Conservation (phyloP, 2,797 vertebrate genomes). For the Acipenser transmontanus region DNA sequence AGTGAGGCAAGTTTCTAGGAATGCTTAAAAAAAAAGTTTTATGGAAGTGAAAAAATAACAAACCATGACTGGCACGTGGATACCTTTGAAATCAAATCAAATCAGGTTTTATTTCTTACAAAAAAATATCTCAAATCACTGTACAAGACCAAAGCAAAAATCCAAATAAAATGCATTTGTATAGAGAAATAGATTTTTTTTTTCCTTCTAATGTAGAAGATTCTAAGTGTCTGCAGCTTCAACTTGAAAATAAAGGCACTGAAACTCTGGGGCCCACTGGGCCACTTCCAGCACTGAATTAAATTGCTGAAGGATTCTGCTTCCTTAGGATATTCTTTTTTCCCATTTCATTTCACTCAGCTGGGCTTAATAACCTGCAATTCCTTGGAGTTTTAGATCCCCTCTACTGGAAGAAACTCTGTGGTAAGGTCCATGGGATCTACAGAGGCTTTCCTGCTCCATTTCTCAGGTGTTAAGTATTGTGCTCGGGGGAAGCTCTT, state of each 20-base stretch:
- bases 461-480: not conserved
- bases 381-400: not conserved
- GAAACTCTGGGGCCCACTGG: not conserved
- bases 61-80: no score
- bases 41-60: no score
- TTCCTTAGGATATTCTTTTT: not conserved
- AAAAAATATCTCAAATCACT: no score
- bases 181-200: no score
- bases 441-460: not conserved
- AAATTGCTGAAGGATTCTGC: no score
- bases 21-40: no score
- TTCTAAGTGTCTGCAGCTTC: not conserved
- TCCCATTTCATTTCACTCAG: not conserved
- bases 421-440: not conserved
- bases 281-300: conserved; percentile 17
- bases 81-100: no score
- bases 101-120: no score
- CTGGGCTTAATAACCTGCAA: conserved; percentile 3
- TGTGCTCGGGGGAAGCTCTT: not conserved
- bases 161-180: no score
- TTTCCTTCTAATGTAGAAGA: not conserved
- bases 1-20: no score
- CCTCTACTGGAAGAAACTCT: not conserved
- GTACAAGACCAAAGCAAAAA: no score
- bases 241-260: not conserved